Conservation (phyloP, 2,888 invertebrate genomes). For the Harpalus rufipes region DNA sequence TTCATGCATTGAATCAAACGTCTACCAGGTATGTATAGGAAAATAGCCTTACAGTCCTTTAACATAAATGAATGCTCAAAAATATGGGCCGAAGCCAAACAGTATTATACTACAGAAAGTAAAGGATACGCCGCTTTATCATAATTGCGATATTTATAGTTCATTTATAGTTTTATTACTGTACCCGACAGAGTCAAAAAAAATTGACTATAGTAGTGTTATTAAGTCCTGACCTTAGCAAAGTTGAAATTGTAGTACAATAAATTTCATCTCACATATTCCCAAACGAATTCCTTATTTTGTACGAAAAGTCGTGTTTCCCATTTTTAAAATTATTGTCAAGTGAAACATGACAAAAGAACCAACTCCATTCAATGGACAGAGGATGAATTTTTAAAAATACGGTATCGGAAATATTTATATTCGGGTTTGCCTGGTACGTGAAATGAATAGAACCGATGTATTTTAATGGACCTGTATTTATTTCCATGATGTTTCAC, state of each 20-base stretch:
- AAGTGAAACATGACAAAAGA: conserved; percentile 8
- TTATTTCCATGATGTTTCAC: conserved; percentile 37
- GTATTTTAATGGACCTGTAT: conserved; percentile 35
- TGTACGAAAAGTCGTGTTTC: conserved; percentile 13
- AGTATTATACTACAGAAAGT: no score
- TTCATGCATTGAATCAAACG: no score
- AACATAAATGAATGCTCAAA: no score
- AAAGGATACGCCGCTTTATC: no score
- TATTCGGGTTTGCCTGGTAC: neutral
- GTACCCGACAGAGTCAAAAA: no score
- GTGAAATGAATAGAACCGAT: conserved; percentile 26
- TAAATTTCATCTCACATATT: neutral
- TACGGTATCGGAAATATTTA: conserved; percentile 31
- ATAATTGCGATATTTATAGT: no score
- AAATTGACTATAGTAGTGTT: no score
- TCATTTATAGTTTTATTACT: no score
- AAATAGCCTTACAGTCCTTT: no score
- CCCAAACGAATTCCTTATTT: neutral
- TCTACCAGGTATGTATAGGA: no score
- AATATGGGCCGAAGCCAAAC: no score
- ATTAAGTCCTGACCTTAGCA: neutral
- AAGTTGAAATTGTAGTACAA: neutral
- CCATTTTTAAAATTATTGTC: conserved; percentile 18
- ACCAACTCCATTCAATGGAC: neutral
- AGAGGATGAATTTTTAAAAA: conserved; percentile 34